Evolutionary conservation across 2,113 vertebrate species (phyloP), one percentile per base, ranked within the genome.

Genomic region (Melanerpes formicivorus): DNA sequence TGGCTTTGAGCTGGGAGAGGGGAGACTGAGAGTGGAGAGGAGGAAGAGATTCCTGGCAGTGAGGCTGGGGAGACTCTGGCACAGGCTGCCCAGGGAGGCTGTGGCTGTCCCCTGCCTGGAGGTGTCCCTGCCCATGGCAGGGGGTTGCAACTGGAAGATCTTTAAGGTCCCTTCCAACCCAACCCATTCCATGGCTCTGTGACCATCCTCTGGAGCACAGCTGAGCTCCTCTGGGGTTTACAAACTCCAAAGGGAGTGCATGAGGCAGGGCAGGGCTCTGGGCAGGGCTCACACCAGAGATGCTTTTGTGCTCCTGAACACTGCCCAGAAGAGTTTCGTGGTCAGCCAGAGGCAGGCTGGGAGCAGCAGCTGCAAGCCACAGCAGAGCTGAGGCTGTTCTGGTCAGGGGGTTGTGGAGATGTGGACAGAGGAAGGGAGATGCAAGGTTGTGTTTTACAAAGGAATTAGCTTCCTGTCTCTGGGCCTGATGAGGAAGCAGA

Each of bases 261-360:
- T 6, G 10, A 52, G 54, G 27, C 58, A 48, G 22, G 30, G 26
- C 12, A 22, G 10, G 1, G 46, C 52, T 40, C 37, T 46, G 80
- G 55, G 27, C 27, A 26, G 6, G 13, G 37, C 6, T 40, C 48
- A 14, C 5, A 5, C 30, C 15, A 29, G 66, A 55, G 40, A 34
- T 64, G 18, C 3, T 4, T 74, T 16, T 59, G 26, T 30, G 4
- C 30, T 66, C 71, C 71, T 64, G 48, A 21, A 42, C 52, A 9
- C 10, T 46, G 58, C 48, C 63, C 58, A 8, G 66, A 1, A 21
- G 3, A 2, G 7, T 44, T 80, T 50, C 25, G 16, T 1, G 17
- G 3, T 37, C n/a, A 12, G 14, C 22, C 11, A 30, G 30, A 48
- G 21, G 1, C 1, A 0, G 15, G 30, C 23, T 9, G 29, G 27